phyloP scores from a whole-genome alignment of 2,888 invertebrate genomes.

The Idaea aversata region DNA sequence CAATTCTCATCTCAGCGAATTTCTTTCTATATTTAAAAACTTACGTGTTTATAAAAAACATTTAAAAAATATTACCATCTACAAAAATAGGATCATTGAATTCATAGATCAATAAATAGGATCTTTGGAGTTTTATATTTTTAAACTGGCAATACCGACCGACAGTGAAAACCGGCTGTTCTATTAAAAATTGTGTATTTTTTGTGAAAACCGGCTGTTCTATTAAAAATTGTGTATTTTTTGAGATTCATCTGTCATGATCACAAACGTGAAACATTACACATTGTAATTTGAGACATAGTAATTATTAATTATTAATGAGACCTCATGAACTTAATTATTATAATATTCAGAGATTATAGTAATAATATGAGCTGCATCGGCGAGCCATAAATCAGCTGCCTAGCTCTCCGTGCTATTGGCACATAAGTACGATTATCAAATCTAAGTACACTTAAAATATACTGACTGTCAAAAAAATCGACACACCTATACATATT shows the following conservation, averaged over 20 bases:
- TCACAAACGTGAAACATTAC: conserved; percentile 1
- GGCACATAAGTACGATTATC: conserved; percentile 54
- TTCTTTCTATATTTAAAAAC: conserved; percentile 10
- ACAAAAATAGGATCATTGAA: background rate
- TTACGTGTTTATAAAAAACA: background rate
- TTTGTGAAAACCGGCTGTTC: background rate
- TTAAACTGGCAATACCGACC: conserved; percentile 7
- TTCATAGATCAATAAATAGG: background rate
- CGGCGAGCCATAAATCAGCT: background rate
- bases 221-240: conserved; percentile 6
- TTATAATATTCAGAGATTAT: conserved; percentile 9
- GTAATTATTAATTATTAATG: background rate
- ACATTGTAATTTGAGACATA: background rate
- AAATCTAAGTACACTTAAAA: conserved; percentile 47
- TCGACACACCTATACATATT: background rate
- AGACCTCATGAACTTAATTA: background rate
- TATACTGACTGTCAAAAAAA: conserved; percentile 16
- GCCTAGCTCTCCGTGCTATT: conserved; percentile 18
- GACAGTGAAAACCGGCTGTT: background rate
- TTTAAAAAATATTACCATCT: background rate
- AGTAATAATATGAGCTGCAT: background rate
- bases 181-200: conserved; percentile 4
- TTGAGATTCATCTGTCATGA: conserved; percentile 34
- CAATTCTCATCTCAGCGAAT: background rate
- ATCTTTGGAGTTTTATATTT: conserved; percentile 16